phyloP scores from a whole-genome alignment of 2,797 vertebrate genomes.

The Pogonophryne albipinna region DNA sequence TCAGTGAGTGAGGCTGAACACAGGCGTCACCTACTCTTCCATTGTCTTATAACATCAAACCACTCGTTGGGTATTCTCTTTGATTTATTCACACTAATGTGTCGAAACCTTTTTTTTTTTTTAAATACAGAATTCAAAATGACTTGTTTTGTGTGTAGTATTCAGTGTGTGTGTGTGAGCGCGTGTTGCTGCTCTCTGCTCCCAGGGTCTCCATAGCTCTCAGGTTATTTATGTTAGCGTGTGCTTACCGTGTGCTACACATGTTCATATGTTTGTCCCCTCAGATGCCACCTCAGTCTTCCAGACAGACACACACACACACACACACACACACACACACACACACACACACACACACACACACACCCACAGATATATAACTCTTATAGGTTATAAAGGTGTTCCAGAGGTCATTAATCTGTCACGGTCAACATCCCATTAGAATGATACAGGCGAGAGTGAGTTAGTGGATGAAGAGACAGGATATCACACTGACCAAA shows the following conservation, averaged over 20 bases:
- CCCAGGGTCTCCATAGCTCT: slow-evolving; percentile 84
- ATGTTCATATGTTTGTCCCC: slow-evolving; percentile 55
- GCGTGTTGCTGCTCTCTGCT: slow-evolving; percentile 61
- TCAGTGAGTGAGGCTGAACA: slow-evolving; percentile 54
- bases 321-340: slow-evolving; percentile 21
- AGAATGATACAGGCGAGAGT: slow-evolving; percentile 4
- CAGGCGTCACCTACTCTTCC: slow-evolving; percentile 57
- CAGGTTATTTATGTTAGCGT: slow-evolving; percentile 77
- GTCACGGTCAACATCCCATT: slow-evolving; percentile 32
- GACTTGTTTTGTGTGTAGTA: slow-evolving; percentile 3
- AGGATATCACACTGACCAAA: slow-evolving; percentile 43
- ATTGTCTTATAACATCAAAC: slow-evolving; percentile 56
- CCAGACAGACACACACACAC: slow-evolving; percentile 54
- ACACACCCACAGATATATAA: slow-evolving; percentile 17
- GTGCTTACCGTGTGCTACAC: slow-evolving; percentile 62
- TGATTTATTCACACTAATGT: slow-evolving; percentile 42
- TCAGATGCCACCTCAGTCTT: slow-evolving; percentile 78
- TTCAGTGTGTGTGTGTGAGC: slow-evolving; percentile 7
- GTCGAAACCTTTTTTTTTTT: slow-evolving; percentile 52
- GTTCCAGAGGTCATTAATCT: slow-evolving; percentile 14
- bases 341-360: slow-evolving; percentile 15
- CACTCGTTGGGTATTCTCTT: slow-evolving; percentile 17
- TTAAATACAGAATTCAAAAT: slow-evolving; percentile 37
- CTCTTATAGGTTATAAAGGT: slow-evolving; percentile 14
- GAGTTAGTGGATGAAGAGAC: slow-evolving; percentile 10